A percentile compares a stretch with the other conserved stretches of the same genome.
Conservation (phyloP, 2,113 vertebrate species). For the Pygoscelis adeliae region DNA sequence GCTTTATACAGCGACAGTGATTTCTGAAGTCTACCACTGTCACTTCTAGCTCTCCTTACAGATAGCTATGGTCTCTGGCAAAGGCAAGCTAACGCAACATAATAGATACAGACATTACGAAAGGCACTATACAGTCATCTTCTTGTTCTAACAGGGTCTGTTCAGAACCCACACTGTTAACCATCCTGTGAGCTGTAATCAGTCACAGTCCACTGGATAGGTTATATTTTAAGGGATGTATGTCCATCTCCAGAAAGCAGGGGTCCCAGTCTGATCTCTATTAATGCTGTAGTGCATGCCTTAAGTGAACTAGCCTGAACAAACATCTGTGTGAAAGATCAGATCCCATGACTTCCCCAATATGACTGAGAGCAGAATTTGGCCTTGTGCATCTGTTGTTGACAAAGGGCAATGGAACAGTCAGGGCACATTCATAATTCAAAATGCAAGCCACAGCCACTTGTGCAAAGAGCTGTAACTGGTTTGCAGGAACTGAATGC, state of each 20-base stretch:
- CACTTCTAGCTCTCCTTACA: not conserved
- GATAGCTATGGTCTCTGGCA: not conserved
- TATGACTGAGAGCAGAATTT: not conserved
- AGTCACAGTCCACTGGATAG: not conserved
- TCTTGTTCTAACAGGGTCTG: not conserved
- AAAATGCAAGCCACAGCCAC: not conserved
- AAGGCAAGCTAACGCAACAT: not conserved
- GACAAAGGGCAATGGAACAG: not conserved
- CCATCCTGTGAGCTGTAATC: not conserved
- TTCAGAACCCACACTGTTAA: not conserved
- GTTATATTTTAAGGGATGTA: not conserved
- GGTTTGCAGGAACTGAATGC: not conserved
- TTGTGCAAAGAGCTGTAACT: not conserved
- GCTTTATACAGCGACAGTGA: not conserved
- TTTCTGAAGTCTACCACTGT: not conserved
- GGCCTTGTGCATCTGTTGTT: not conserved
- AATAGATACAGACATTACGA: not conserved
- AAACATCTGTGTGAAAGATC: not conserved
- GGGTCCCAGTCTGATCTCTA: not conserved
- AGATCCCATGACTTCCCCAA: not conserved
- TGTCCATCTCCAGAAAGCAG: not conserved
- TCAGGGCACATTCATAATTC: not conserved
- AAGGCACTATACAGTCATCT: not conserved
- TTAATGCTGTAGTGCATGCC: not conserved
- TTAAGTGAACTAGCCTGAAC: not conserved